phyloP scores from a whole-genome alignment of 2,888 invertebrate species.

The Aporophyla lueneburgensis region DNA sequence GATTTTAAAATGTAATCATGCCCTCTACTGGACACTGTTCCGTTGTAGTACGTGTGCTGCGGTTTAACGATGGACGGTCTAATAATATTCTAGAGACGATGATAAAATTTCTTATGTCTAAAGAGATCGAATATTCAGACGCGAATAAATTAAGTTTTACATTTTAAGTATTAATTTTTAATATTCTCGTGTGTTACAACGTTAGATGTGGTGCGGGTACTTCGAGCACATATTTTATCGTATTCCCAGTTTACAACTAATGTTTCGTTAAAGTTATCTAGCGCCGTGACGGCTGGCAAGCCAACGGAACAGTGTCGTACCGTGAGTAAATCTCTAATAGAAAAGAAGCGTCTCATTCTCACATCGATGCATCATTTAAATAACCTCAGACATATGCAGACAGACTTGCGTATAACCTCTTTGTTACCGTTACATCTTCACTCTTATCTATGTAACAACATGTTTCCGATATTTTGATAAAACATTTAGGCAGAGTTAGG shows the following conservation, averaged over 20 bases:
- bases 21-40: conserved; percentile 78
- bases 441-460: conserved; percentile 71
- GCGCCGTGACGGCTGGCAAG: conserved; percentile 58
- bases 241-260: conserved; percentile 46
- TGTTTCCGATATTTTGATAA: conserved; percentile 75
- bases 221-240: conserved; percentile 45
- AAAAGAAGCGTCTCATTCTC: conserved; percentile 86
- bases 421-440: conserved; percentile 73
- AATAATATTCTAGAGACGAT: conserved; percentile 69
- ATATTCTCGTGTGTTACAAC: conserved; percentile 34
- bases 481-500: conserved; percentile 61
- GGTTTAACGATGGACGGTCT: conserved; percentile 81
- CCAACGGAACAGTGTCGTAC: conserved; percentile 78
- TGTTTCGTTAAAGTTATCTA: conserved; percentile 55
- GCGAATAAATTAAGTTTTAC: conserved; percentile 60
- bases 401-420: conserved; percentile 74
- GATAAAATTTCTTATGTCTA: conserved; percentile 75
- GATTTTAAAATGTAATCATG: conserved; percentile 79
- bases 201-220: conserved; percentile 35
- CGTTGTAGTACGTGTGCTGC: conserved; percentile 72
- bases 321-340: conserved; percentile 81
- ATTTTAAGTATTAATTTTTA: conserved; percentile 49
- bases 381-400: conserved; percentile 77
- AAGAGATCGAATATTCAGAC: conserved; percentile 74
- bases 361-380: conserved; percentile 79